These are phyloP conservation scores for Macropis europaea DNA, from an alignment of 2,888 invertebrate species.

Conservation along the genomic window DNA sequence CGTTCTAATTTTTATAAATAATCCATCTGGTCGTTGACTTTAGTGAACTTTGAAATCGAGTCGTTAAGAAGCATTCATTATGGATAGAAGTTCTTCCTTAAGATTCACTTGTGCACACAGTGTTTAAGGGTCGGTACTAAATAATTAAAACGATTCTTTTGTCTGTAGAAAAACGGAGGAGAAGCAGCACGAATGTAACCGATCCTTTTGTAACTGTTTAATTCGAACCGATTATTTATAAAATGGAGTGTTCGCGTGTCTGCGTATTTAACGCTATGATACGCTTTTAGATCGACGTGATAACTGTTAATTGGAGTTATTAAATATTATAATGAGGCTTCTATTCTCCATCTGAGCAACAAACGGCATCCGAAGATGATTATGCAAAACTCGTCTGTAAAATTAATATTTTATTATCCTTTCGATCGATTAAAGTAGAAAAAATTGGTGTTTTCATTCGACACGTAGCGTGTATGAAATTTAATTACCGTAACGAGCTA, in stretches of 20 bases:
- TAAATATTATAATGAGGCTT: not conserved
- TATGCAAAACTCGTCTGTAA: no score
- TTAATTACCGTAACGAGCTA: not conserved
- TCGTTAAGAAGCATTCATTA: no score
- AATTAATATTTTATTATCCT: no score
- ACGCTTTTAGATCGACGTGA: not conserved
- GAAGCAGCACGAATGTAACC: not conserved
- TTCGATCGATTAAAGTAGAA: no score
- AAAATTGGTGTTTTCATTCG: no score
- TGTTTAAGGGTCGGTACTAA: not conserved
- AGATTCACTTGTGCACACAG: not conserved
- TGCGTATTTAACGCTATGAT: not conserved
- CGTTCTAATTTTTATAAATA: not conserved
- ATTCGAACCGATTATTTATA: not conserved
- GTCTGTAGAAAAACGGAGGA: not conserved
- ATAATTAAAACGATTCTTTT: conserved; percentile 10
- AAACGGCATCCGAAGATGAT: no score
- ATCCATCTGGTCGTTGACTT: no score
- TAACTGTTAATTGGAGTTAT: not conserved
- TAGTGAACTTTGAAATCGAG: no score
- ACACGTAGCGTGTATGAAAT: not conserved
- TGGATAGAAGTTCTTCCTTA: not conserved
- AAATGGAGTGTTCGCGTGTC: not conserved
- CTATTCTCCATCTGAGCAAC: no score
- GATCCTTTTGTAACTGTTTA: not conserved